Percentiles rank a stretch among this genome's conserved stretches.
These are phyloP conservation scores for Paradoxurus hermaphroditus DNA, from an alignment of 2,113 vertebrate species.

Conservation along the genomic window DNA sequence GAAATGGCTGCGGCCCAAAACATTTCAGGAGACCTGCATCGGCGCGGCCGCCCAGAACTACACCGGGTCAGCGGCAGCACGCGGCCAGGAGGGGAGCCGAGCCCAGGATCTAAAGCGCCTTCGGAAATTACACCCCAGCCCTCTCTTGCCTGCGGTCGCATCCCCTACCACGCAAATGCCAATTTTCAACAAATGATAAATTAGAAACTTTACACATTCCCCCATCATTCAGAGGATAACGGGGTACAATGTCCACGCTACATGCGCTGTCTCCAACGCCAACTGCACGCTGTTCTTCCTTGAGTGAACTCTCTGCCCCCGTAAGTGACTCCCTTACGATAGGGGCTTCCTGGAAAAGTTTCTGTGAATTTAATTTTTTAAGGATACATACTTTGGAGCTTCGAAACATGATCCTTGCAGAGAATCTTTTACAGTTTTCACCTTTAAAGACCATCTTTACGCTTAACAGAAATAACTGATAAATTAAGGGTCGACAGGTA, in stretches of 20 bases:
- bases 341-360: not conserved
- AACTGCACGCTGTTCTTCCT: not conserved
- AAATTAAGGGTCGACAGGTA: not conserved
- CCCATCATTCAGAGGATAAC: not conserved
- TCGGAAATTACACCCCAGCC: accelerated
- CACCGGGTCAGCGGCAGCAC: not conserved
- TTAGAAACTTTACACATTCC: not conserved
- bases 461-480: not conserved
- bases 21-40: constrained; percentile 65
- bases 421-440: not conserved
- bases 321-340: not conserved
- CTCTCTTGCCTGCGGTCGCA: not conserved
- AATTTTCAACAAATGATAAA: not conserved
- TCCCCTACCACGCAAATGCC: not conserved
- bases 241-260: not conserved
- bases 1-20: constrained; percentile 77
- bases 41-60: not conserved
- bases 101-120: not conserved
- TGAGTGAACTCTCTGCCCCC: not conserved
- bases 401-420: not conserved
- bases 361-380: not conserved
- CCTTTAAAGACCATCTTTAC: not conserved
- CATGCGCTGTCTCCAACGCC: not conserved
- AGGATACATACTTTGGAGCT: not conserved
- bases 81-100: not conserved